A percentile compares a stretch with the other conserved stretches of the same genome.
Conservation (phyloP, 1,140 invertebrate genomes). For the Bombus difficillimus region DNA sequence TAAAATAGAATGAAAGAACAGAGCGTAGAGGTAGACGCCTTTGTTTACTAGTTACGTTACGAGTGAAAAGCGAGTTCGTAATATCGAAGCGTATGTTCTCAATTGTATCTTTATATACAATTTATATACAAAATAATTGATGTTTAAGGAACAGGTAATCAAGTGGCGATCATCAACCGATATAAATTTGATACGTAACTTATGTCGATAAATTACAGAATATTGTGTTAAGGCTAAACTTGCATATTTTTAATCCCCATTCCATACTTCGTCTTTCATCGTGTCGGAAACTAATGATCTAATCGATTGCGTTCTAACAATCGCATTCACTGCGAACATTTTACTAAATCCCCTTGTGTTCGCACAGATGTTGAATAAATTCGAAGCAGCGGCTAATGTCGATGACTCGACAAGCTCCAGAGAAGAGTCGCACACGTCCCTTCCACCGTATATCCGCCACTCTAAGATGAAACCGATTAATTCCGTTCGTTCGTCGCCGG, state of each 20-base stretch:
- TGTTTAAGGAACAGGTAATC: too few relatives aligned
- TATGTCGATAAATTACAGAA: too few relatives aligned
- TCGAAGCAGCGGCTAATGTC: neutral
- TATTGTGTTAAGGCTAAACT: neutral
- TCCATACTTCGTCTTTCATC: neutral
- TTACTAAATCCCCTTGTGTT: neutral
- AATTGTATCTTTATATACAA: too few relatives aligned
- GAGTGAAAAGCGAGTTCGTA: too few relatives aligned
- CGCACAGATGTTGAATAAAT: neutral
- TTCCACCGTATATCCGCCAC: constrained; percentile 11
- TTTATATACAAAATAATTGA: too few relatives aligned
- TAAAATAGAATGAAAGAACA: too few relatives aligned
- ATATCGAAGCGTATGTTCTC: too few relatives aligned
- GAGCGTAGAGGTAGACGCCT: too few relatives aligned
- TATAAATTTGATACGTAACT: too few relatives aligned
- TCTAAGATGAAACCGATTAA: constrained; percentile 58
- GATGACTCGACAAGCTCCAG: neutral
- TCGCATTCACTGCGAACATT: neutral
- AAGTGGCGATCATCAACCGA: too few relatives aligned
- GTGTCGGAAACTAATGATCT: neutral
- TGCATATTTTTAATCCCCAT: neutral
- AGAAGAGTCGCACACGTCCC: neutral
- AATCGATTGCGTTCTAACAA: neutral
- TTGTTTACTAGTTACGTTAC: too few relatives aligned
- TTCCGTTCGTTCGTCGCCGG: constrained; percentile 53